Evolutionary conservation across 2,888 invertebrate species (phyloP).

Genomic region (Caenorhabditis sinica): DNA sequence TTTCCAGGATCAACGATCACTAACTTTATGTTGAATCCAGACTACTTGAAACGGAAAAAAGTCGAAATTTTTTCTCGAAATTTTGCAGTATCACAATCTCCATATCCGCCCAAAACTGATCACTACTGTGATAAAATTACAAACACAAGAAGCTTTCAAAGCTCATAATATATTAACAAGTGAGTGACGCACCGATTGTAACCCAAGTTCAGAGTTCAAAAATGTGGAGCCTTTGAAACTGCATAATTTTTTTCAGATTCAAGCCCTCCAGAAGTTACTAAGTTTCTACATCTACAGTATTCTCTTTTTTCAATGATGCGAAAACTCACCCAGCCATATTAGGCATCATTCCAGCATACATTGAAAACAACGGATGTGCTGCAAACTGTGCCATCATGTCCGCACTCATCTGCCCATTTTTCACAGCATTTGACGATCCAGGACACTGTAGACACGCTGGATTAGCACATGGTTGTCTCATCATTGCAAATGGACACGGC

Average conservation of each 20-base stretch:
- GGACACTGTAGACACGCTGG: slow-evolving; percentile 70
- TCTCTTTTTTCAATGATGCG: background rate
- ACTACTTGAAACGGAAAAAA: no score
- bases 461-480: slow-evolving; percentile 69
- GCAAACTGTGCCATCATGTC: slow-evolving; percentile 63
- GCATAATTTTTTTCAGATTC: background rate
- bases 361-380: slow-evolving; percentile 37
- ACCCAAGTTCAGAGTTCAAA: no score
- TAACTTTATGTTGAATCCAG: no score
- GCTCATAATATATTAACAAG: no score
- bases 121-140: no score
- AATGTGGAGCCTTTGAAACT: background rate
- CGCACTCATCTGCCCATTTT: slow-evolving; percentile 29
- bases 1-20: no score
- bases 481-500: slow-evolving; percentile 69
- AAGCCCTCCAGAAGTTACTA: background rate
- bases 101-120: no score
- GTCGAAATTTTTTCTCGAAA: no score
- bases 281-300: background rate
- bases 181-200: no score
- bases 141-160: no score
- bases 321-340: slow-evolving; percentile 18
- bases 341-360: slow-evolving; percentile 47
- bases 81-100: no score
- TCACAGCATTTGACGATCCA: background rate